A percentile compares a stretch with the other conserved stretches of the same genome.
These are phyloP conservation scores for Drosophila ercepeae DNA, from an alignment of 1,140 invertebrate species.

Conservation along the genomic window DNA sequence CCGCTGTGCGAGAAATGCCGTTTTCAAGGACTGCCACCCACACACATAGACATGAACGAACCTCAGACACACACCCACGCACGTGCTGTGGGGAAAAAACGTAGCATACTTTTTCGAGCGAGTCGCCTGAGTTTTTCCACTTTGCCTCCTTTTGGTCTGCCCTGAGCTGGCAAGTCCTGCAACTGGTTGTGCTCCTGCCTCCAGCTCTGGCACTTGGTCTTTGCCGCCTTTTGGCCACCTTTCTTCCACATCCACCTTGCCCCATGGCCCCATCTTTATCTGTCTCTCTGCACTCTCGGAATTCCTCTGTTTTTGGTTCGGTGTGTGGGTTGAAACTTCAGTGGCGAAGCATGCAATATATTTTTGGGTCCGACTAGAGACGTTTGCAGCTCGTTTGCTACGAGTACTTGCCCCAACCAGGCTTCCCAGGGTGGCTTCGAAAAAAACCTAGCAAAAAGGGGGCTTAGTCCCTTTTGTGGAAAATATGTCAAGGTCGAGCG, in stretches of 20 bases:
- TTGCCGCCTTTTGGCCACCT: conserved; percentile 36
- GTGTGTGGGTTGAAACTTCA: conserved; percentile 61
- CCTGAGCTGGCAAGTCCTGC: conserved; percentile 21
- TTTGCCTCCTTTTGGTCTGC: conserved; percentile 50
- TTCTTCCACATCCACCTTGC: conserved; percentile 7
- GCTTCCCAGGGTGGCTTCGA: background rate
- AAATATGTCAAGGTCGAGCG: conserved; percentile 74
- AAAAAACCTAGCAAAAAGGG: background rate
- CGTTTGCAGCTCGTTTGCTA: conserved; percentile 52
- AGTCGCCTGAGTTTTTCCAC: conserved; percentile 74
- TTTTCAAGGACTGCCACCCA: conserved; percentile 72
- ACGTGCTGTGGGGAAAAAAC: conserved; percentile 50
- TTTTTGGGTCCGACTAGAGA: conserved; percentile 72
- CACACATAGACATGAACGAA: conserved; percentile 27
- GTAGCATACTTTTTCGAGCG: conserved; percentile 80
- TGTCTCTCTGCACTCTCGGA: conserved; percentile 12
- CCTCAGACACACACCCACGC: conserved; percentile 11
- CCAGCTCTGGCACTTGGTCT: conserved; percentile 45
- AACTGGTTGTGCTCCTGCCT: conserved; percentile 39
- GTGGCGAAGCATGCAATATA: conserved; percentile 73
- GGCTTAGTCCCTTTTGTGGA: background rate
- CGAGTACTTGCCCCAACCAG: background rate
- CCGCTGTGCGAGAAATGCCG: conserved; percentile 52
- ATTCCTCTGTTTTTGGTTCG: conserved; percentile 28
- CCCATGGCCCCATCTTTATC: background rate